Conservation (phyloP, 1,140 invertebrate genomes). For the Drosophila lowei region DNA sequence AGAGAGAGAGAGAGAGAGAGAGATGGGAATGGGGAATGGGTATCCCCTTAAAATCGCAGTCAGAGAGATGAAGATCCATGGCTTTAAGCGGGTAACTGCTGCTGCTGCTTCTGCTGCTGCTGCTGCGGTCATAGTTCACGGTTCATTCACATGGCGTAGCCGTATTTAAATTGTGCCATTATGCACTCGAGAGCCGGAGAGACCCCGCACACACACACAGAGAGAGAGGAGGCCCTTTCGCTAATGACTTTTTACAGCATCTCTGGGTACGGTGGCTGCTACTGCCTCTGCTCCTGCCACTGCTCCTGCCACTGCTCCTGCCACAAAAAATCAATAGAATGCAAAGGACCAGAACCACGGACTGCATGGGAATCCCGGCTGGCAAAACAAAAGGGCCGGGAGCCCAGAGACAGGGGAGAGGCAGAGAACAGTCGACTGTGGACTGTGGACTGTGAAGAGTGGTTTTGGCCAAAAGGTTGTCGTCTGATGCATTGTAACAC, state of each 20-base stretch:
- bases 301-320: slow-evolving; percentile 4
- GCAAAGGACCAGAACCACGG: slow-evolving; percentile 50
- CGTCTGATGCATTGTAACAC: slow-evolving; percentile 79
- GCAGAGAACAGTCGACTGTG: not conserved
- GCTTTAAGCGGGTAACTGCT: slow-evolving; percentile 27
- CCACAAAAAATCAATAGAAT: slow-evolving; percentile 72
- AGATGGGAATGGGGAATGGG: too few relatives aligned
- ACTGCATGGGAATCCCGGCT: slow-evolving; percentile 57
- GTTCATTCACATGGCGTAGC: slow-evolving; percentile 75
- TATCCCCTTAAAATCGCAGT: too few relatives aligned
- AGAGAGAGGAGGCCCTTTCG: slow-evolving; percentile 28
- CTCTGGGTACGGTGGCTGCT: slow-evolving; percentile 31
- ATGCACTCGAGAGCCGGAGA: slow-evolving; percentile 60
- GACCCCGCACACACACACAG: slow-evolving; percentile 2
- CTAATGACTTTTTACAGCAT: slow-evolving; percentile 77
- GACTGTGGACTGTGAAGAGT: slow-evolving; percentile 27
- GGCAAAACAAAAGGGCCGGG: slow-evolving; percentile 59
- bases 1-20: too few relatives aligned
- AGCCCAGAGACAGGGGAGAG: slow-evolving; percentile 6
- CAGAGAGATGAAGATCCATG: slow-evolving; percentile 7
- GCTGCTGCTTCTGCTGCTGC: slow-evolving; percentile 39
- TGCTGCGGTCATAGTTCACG: slow-evolving; percentile 61
- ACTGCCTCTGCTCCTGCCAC: not conserved
- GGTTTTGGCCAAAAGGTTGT: slow-evolving; percentile 54
- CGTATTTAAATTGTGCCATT: slow-evolving; percentile 80